Evolutionary conservation across 1,140 invertebrate genomes (phyloP).

Genomic region (Drosophila sechellia): DNA sequence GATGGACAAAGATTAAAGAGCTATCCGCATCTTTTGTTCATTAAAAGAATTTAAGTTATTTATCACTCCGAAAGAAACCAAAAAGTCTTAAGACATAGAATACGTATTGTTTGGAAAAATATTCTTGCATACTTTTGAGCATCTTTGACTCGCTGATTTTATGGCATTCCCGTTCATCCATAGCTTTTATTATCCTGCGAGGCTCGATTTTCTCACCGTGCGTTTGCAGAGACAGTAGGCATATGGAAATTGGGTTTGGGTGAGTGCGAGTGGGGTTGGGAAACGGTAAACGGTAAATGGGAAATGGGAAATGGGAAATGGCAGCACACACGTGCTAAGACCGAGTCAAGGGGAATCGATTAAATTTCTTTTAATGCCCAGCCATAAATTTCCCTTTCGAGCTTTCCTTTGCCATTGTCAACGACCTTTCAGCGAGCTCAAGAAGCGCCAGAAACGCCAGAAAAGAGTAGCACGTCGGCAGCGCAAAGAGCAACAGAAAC

Average conservation of each 20-base stretch:
- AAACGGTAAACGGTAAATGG: background rate
- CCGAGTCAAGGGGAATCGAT: conserved; percentile 61
- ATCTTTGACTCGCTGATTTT: too few species aligned
- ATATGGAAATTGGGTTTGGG: conserved; percentile 45
- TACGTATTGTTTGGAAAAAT: too few species aligned
- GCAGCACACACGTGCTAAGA: conserved; percentile 62
- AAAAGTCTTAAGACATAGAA: too few species aligned
- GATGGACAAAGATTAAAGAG: too few species aligned
- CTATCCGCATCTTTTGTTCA: too few species aligned
- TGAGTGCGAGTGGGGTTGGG: background rate
- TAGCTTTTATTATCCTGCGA: too few species aligned
- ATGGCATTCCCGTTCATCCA: too few species aligned
- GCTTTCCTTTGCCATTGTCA: conserved; percentile 55
- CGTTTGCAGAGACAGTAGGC: conserved; percentile 22
- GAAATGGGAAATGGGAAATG: conserved; percentile 23
- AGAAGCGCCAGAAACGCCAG: conserved; percentile 2
- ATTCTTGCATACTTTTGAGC: too few species aligned
- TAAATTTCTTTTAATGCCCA: conserved; percentile 74
- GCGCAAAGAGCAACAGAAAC: conserved; percentile 38
- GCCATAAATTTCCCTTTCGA: conserved; percentile 70
- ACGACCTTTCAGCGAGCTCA: conserved; percentile 65
- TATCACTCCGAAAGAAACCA: too few species aligned
- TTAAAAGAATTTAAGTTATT: too few species aligned
- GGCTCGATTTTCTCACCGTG: background rate
- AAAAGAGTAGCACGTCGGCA: background rate